Conservation (phyloP, 1,140 invertebrate species). For the Brachystomella parvula region DNA sequence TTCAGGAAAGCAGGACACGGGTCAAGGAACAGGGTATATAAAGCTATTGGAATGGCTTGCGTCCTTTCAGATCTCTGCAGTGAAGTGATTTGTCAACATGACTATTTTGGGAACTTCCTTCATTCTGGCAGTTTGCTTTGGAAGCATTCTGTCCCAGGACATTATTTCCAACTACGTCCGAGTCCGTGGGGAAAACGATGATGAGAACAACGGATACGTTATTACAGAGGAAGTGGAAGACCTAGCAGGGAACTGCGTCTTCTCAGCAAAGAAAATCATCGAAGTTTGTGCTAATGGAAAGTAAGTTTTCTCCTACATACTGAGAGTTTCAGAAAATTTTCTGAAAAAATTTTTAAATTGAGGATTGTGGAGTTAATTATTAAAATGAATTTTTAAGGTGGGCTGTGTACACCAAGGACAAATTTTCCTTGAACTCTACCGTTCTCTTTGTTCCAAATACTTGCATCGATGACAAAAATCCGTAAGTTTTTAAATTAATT, state of each 20-base stretch:
- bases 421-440: constrained; percentile 15
- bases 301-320: neutral
- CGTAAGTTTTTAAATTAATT: too few species aligned
- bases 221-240: constrained; percentile 18
- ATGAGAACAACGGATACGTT: constrained; percentile 16
- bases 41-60: too few species aligned
- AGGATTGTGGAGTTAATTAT: too few species aligned
- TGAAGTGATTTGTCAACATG: too few species aligned
- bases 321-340: neutral
- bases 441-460: constrained; percentile 16
- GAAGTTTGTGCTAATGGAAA: constrained; percentile 17
- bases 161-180: constrained; percentile 11
- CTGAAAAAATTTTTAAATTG: too few species aligned
- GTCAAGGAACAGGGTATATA: neutral
- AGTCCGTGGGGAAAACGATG: constrained; percentile 6
- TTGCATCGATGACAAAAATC: constrained; percentile 19
- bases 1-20: neutral
- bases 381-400: constrained; percentile 6
- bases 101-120: neutral
- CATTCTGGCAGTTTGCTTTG: neutral
- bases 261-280: constrained; percentile 3
- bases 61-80: neutral
- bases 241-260: constrained; percentile 9
- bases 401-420: constrained; percentile 15
- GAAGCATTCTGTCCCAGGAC: neutral